Evolutionary conservation across 64 coral and sea anemone species (phyloP).

Genomic region (Orbicella faveolata): DNA sequence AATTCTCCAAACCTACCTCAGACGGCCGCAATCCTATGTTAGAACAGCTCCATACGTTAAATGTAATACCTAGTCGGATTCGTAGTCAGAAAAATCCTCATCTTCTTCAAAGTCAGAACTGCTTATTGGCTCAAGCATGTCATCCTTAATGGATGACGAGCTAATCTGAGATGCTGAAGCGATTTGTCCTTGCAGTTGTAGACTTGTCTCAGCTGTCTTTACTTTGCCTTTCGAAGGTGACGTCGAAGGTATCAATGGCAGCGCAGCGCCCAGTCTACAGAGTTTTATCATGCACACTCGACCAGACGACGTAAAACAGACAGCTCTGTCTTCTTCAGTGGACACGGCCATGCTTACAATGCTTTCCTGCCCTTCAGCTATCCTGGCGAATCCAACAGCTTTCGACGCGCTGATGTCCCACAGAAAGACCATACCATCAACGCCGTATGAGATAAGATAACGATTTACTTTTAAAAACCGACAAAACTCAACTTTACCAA

Average conservation of each 20-base stretch:
- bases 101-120: too few relatives aligned
- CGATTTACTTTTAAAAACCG: constrained; percentile 36
- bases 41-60: too few relatives aligned
- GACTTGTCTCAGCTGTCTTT: neutral
- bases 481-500: constrained; percentile 21
- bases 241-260: neutral
- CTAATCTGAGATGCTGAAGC: too few relatives aligned
- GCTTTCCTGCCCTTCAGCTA: neutral
- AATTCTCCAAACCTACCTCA: too few relatives aligned
- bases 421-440: constrained; percentile 27
- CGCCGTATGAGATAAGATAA: constrained; percentile 19
- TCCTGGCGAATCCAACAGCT: neutral
- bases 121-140: too few relatives aligned
- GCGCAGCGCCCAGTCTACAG: neutral
- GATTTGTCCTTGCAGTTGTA: neutral
- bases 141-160: too few relatives aligned
- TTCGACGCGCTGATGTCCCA: constrained; percentile 8
- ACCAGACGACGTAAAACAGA: constrained; percentile 11
- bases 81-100: too few relatives aligned
- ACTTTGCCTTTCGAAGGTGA: neutral
- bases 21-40: too few relatives aligned
- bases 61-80: too few relatives aligned
- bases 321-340: constrained; percentile 5
- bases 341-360: constrained; percentile 25
- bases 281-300: neutral